Evolutionary conservation across 2,113 vertebrate species (phyloP).

Genomic region (Megaceryle torquata): DNA sequence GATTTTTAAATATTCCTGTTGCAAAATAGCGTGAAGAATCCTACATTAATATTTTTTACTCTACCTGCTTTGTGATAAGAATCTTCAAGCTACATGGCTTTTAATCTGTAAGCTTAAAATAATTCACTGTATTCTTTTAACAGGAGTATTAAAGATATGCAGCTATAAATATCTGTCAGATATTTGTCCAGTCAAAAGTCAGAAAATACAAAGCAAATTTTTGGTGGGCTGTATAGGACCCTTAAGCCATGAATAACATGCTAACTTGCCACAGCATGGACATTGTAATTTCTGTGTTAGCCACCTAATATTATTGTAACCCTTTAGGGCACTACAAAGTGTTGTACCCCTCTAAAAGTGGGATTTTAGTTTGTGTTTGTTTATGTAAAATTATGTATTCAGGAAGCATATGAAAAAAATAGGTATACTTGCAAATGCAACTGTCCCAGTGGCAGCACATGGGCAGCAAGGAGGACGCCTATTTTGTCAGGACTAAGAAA

Average conservation of each 20-base stretch:
- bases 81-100: not conserved
- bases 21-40: not conserved
- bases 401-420: not conserved
- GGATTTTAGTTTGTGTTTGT: not conserved
- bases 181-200: not conserved
- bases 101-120: not conserved
- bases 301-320: not conserved
- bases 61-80: not conserved
- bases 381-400: not conserved
- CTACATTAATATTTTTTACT: not conserved
- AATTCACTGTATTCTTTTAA: not conserved
- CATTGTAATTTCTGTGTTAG: not conserved
- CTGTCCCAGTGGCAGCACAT: not conserved
- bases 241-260: not conserved
- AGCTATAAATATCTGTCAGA: not conserved
- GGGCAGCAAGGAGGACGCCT: not conserved
- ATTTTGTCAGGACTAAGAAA: not conserved
- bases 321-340: not conserved
- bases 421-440: fast-evolving
- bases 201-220: not conserved
- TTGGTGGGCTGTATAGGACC: not conserved
- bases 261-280: not conserved
- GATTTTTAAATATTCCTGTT: not conserved
- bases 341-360: not conserved
- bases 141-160: not conserved